A percentile compares a stretch with the other conserved stretches of the same genome.
These are phyloP conservation scores for Melitaea cinxia DNA, from an alignment of 1,140 invertebrate species.

Conservation along the genomic window DNA sequence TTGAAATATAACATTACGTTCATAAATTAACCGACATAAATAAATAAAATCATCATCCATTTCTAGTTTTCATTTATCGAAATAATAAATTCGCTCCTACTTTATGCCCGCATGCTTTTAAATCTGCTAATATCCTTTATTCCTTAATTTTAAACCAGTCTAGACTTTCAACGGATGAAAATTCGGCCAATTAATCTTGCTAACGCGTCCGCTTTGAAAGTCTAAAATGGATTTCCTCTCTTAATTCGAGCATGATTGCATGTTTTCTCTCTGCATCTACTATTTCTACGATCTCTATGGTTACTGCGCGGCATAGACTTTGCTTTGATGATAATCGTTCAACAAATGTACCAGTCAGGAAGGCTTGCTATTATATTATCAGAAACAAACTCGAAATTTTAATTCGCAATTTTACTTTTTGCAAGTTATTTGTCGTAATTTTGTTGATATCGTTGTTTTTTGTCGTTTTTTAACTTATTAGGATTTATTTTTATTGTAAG, in stretches of 20 bases:
- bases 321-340: slow-evolving; percentile 74
- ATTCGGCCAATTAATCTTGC: slow-evolving; percentile 35
- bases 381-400: slow-evolving; percentile 43
- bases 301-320: slow-evolving; percentile 81
- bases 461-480: slow-evolving; percentile 65
- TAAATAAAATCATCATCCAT: slow-evolving; percentile 4
- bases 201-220: slow-evolving; percentile 46
- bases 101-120: slow-evolving; percentile 74
- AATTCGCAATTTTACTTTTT: slow-evolving; percentile 53
- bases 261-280: slow-evolving; percentile 75
- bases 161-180: slow-evolving; percentile 49
- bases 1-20: not conserved
- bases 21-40: not conserved
- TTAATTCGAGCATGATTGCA: slow-evolving; percentile 67
- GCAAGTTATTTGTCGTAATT: slow-evolving; percentile 71
- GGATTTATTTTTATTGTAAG: slow-evolving; percentile 55
- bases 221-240: slow-evolving; percentile 54
- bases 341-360: slow-evolving; percentile 59
- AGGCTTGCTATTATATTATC: slow-evolving; percentile 65
- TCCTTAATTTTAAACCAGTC: slow-evolving; percentile 51
- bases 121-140: slow-evolving; percentile 57
- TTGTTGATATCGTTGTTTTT: slow-evolving; percentile 68
- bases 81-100: slow-evolving; percentile 71
- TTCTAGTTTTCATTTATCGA: slow-evolving; percentile 13
- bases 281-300: slow-evolving; percentile 81